A percentile compares a stretch with the other conserved stretches of the same genome.
Conservation (phyloP, 2,113 vertebrate species). For the Coturnix japonica region DNA sequence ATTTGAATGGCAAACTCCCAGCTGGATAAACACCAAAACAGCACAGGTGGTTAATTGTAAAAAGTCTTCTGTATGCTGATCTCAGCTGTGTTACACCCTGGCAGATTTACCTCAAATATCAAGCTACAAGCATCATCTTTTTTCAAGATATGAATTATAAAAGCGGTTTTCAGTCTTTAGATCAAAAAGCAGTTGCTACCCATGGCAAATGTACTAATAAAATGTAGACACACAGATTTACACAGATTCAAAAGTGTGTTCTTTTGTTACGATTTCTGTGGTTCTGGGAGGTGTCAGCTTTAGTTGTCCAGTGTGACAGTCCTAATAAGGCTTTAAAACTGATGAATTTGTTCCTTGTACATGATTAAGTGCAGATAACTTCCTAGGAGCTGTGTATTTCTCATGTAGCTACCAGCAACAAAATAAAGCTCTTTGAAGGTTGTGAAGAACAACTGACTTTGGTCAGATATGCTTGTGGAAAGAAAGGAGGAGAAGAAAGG, state of each 20-base stretch:
- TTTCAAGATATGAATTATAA: neutral
- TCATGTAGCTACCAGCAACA: neutral
- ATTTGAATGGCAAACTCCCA: neutral
- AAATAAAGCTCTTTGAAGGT: neutral
- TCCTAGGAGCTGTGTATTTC: neutral
- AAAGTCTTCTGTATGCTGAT: neutral
- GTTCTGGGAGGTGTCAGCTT: neutral
- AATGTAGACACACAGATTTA: neutral
- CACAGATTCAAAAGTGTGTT: neutral
- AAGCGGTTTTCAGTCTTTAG: neutral
- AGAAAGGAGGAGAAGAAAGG: neutral
- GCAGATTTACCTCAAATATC: neutral
- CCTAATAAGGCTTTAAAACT: neutral
- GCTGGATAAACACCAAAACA: neutral
- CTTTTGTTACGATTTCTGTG: neutral
- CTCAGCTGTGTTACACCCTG: neutral
- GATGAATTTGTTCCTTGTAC: neutral
- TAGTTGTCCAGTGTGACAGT: neutral
- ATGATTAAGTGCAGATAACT: neutral
- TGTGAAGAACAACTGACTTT: neutral
- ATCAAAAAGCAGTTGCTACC: neutral
- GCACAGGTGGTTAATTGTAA: neutral
- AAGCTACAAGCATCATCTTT: neutral
- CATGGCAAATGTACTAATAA: neutral
- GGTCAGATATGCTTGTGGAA: neutral